phyloP scores from a whole-genome alignment of 2,888 invertebrate species.

The Eledona agricola region DNA sequence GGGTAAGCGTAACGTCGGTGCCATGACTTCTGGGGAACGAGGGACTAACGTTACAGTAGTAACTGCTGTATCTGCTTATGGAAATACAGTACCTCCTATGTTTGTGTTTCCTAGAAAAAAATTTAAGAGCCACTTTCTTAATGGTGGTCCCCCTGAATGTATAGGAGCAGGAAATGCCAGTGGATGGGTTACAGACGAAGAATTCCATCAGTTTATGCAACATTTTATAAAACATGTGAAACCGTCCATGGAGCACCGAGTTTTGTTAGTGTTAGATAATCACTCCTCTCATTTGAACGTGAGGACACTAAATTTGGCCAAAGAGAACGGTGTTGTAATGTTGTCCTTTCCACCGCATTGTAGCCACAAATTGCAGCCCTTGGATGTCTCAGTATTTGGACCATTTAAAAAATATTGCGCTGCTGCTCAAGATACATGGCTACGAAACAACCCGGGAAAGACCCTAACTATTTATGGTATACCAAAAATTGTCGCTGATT shows the following conservation, averaged over 20 bases:
- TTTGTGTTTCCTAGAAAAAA: conserved; percentile 49
- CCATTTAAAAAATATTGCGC: no score
- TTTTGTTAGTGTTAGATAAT: conserved; percentile 52
- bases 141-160: conserved; percentile 47
- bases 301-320: conserved; percentile 21
- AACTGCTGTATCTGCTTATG: conserved; percentile 45
- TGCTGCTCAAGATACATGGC: no score
- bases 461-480: no score
- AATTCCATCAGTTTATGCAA: conserved; percentile 49
- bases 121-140: conserved; percentile 39
- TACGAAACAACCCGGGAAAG: no score
- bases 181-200: conserved; percentile 51
- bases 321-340: conserved; percentile 26
- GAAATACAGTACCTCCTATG: conserved; percentile 49
- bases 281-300: conserved; percentile 47
- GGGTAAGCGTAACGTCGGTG: conserved; percentile 50
- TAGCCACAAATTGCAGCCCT: no score
- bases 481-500: no score
- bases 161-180: conserved; percentile 51
- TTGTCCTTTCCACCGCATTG: conserved; percentile 9
- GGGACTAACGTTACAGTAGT: conserved; percentile 48
- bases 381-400: no score
- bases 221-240: conserved; percentile 49
- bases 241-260: conserved; percentile 41
- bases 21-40: conserved; percentile 50